Base-by-base conservation (phyloP, 1,140 invertebrate genomes). In the Dinothrombium tinctorium region DNA sequence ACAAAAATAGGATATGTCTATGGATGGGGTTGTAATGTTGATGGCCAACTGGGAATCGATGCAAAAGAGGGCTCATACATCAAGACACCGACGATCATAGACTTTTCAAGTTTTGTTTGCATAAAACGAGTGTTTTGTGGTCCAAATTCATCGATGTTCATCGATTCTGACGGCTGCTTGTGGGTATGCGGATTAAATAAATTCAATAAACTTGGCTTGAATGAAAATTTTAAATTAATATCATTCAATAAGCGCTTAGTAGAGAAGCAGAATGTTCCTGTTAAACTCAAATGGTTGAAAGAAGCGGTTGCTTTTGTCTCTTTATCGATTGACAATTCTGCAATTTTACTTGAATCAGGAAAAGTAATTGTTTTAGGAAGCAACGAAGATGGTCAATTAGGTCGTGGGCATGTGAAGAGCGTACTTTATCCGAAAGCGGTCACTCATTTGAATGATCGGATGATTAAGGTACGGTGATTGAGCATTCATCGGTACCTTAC, bases 161-260 rank as follows among this genome's bases (percentile, higher is more conserved):
- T 77, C 2, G 71, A 72, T 14, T 59, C 67, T 40, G 62, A 63
- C 41, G 73, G 71, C n/a, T 59, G 60, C 21, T 48, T 76, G 20
- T 65, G 69, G 33, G 69, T 67, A 11, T 74, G 71, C 56, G 76
- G 76, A 19, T 66, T 58, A 33, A 79, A 79, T 53, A 56, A 61
- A 25, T 57, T 67, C 50, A 76, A 75, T 51, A 74, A 74, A 55
- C 59, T 78, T 1, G 74, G 72, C 20, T 58, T 77, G 11, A 62
- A 65, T 44, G 60, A 60, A 65, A 21, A 36, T 4, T 21, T 17
- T n/a, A n/a, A n/a, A n/a, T n/a, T n/a, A n/a, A n/a, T n/a, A n/a
- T n/a, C n/a, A n/a, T n/a, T n/a, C n/a, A n/a, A n/a, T n/a, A n/a
- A n/a, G n/a, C n/a, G n/a, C n/a, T n/a, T n/a, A n/a, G n/a, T n/a